Conservation (phyloP, 2,797 vertebrate species). For the Crossoptilon crossoptilon region DNA sequence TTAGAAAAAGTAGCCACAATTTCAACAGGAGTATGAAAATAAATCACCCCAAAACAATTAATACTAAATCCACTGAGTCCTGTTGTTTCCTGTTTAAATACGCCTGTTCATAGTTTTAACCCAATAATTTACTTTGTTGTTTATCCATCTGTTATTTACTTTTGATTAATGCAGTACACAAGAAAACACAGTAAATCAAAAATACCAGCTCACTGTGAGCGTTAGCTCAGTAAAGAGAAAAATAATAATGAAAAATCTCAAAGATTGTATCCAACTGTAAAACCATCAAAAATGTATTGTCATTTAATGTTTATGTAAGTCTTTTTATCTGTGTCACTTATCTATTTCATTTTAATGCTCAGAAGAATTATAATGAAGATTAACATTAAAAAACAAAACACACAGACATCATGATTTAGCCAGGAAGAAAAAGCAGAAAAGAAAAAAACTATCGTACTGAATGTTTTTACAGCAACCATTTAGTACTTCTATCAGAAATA, state of each 20-base stretch:
- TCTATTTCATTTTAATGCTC: not conserved
- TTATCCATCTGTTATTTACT: not conserved
- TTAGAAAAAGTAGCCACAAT: not conserved
- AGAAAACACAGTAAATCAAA: not conserved
- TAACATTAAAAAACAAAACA: not conserved
- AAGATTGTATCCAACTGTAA: not conserved
- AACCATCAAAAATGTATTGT: not conserved
- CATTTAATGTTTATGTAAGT: fast-evolving
- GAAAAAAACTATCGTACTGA: not conserved
- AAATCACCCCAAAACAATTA: not conserved
- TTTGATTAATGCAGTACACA: not conserved
- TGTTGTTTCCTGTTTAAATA: not conserved
- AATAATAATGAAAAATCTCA: not conserved
- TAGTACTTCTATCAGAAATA: conserved; percentile 2
- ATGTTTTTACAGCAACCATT: not conserved
- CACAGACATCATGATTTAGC: not conserved
- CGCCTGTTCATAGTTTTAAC: not conserved
- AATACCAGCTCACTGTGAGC: fast-evolving
- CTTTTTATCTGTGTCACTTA: not conserved
- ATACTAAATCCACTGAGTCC: not conserved
- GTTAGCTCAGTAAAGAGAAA: not conserved
- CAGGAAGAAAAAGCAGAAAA: not conserved
- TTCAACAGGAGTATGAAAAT: not conserved
- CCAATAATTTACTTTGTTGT: not conserved
- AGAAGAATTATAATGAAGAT: not conserved